Conservation (phyloP, 2,113 vertebrate species). For the Hemichromis elongatus region DNA sequence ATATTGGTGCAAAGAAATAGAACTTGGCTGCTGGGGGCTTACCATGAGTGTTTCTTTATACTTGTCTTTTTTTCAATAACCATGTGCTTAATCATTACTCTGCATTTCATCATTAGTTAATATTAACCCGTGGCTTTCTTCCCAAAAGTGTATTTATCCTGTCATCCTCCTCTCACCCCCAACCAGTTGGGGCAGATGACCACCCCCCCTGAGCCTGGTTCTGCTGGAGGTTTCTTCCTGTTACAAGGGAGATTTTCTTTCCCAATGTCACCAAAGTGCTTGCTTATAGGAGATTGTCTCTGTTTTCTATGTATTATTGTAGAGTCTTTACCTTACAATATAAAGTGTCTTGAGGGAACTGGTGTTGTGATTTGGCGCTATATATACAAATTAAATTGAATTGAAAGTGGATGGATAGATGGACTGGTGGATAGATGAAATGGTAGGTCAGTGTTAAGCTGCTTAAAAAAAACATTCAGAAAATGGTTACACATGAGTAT, state of each 20-base stretch:
- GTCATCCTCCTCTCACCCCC: not conserved
- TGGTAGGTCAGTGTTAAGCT: not conserved
- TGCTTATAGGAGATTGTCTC: not conserved
- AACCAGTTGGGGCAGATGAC: not conserved
- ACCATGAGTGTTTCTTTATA: not conserved
- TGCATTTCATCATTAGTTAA: not conserved
- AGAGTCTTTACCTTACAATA: not conserved
- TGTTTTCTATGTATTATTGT: not conserved
- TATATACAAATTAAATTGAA: not conserved
- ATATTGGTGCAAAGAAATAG: not conserved
- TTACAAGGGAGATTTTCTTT: not conserved
- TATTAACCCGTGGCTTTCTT: not conserved
- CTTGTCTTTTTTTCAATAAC: not conserved
- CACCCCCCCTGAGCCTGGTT: not conserved
- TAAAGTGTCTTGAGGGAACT: not conserved
- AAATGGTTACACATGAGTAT: not conserved
- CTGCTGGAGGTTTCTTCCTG: not conserved
- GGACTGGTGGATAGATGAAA: not conserved
- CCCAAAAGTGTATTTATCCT: not conserved
- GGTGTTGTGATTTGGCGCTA: not conserved
- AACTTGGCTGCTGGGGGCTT: not conserved
- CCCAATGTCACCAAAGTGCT: not conserved
- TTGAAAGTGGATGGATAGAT: not conserved
- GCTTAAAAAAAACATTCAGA: not conserved
- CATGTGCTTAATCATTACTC: not conserved